Evolutionary conservation across 1,140 invertebrate species (phyloP).

Genomic region (Panagrolaimus sp.): DNA sequence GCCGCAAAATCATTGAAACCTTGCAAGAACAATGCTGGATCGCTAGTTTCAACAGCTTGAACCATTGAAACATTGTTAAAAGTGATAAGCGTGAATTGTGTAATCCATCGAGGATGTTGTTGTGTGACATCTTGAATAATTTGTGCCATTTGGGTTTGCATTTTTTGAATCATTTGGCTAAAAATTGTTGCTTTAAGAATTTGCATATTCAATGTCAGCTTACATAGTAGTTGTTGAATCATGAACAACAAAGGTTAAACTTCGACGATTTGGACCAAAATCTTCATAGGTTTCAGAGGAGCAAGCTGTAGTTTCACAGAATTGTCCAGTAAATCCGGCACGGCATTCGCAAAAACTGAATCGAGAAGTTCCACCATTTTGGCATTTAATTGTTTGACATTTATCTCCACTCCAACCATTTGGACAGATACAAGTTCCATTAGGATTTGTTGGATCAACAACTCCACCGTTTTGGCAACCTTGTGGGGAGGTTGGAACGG

Average conservation of each 20-base stretch:
- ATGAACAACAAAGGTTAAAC: slow-evolving; percentile 7
- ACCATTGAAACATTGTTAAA: not conserved
- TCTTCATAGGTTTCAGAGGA: not conserved
- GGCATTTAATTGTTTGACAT: not conserved
- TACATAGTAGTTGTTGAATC: not conserved
- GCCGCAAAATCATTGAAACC: not conserved
- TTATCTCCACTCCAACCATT: not conserved
- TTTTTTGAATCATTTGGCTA: not conserved
- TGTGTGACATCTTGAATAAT: not conserved
- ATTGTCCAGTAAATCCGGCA: not conserved
- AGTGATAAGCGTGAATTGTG: not conserved
- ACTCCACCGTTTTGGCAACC: slow-evolving; percentile 5
- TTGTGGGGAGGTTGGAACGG: not conserved
- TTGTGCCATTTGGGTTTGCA: slow-evolving; percentile 7
- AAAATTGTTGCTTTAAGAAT: no score
- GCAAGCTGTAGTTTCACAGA: not conserved
- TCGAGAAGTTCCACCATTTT: not conserved
- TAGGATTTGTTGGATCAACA: not conserved
- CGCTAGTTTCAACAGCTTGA: not conserved
- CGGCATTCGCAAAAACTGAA: not conserved
- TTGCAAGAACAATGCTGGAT: not conserved
- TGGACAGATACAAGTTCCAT: slow-evolving; percentile 8
- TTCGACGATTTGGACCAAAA: not conserved
- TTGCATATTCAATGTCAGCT: not conserved
- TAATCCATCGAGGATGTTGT: slow-evolving; percentile 8